Base-by-base conservation (phyloP, 2,113 vertebrate genomes). In the Nettapus auritus region DNA sequence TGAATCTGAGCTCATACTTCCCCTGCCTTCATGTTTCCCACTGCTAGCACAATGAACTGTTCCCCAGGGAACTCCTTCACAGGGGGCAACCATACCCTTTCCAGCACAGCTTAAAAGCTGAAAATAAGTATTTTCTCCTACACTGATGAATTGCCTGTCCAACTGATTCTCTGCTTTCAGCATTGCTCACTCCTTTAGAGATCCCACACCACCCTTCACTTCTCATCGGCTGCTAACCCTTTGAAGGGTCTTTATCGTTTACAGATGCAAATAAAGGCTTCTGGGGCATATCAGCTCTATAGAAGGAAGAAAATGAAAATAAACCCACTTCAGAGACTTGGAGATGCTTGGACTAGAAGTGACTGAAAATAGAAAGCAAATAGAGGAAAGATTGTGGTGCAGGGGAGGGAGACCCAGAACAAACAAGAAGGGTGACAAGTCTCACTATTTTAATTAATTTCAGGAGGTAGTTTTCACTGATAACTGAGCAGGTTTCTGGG, bases 1-100 rank as follows among this genome's bases (percentile, higher is more conserved):
- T 55, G 50, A 52, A 9, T 87, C 88, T 93, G 96, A 96, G 88
- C 94, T 97, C 94, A 94, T 94, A 73, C 92, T 94, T 97, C 94
- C 96, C 88, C 77, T 93, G 93, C 90, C 92, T 89, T 93, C 86
- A 13, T 92, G 83, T 94, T 96, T 96, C 93, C 83, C 94, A 90
- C 66, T 93, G n/a, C 40, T 59, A 38, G 78, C 46, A 95, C 94
- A 87, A 91, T 86, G 62, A 94, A 34, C 70, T 8, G 6, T 89
- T 94, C 96, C 90, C 88, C 77, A 69, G 88, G 62, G 92, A 95
- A 6, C 55, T 92, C 66, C 88, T 79, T 95, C 69, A 62, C 83
- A 94, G 83, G 96, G 93, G 67, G 88, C 78, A 90, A 4, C 57
- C 3, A 0, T 84, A 68, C 66, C 77, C 88, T 82, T 83, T 88